Percentiles rank a stretch among this genome's conserved stretches.
These are phyloP conservation scores for Neria commutata DNA, from an alignment of 2,888 invertebrate species.

Conservation along the genomic window DNA sequence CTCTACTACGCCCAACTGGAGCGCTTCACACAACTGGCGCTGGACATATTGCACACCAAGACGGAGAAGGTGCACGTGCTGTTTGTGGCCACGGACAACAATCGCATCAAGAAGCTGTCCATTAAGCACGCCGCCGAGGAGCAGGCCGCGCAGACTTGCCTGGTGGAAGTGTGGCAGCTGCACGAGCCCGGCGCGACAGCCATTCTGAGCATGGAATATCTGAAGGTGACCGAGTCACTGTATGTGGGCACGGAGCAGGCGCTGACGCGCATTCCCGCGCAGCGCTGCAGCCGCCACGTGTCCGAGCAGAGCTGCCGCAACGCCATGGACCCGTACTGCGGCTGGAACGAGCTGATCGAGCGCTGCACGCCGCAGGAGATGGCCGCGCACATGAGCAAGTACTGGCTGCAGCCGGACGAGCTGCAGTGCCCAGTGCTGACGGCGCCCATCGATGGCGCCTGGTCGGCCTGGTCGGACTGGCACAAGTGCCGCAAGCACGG, in stretches of 20 bases:
- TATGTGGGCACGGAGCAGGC: slow-evolving; percentile 76
- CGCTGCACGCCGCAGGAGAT: slow-evolving; percentile 75
- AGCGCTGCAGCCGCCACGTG: slow-evolving; percentile 78
- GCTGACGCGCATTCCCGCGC: slow-evolving; percentile 75
- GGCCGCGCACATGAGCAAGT: slow-evolving; percentile 66
- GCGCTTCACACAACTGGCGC: slow-evolving; percentile 77
- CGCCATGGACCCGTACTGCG: slow-evolving; percentile 92
- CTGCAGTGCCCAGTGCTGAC: slow-evolving; percentile 70
- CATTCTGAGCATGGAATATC: slow-evolving; percentile 75
- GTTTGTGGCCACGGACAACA: slow-evolving; percentile 79
- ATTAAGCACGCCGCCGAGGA: slow-evolving; percentile 62
- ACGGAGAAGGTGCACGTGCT: slow-evolving; percentile 75
- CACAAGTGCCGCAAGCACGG: slow-evolving; percentile 74
- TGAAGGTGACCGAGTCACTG: slow-evolving; percentile 80
- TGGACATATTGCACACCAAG: slow-evolving; percentile 78
- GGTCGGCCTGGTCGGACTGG: slow-evolving; percentile 90
- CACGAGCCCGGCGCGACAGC: slow-evolving; percentile 50
- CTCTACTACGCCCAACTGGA: slow-evolving; percentile 75
- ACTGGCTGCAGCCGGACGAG: slow-evolving; percentile 76
- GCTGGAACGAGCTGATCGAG: slow-evolving; percentile 83
- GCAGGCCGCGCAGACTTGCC: slow-evolving; percentile 71
- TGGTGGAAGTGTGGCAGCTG: slow-evolving; percentile 84
- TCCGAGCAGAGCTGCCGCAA: slow-evolving; percentile 76
- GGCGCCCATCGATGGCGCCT: slow-evolving; percentile 79
- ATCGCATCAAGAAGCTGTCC: slow-evolving; percentile 80